phyloP scores from a whole-genome alignment of 1,140 invertebrate species.

The Papilio glaucus region DNA sequence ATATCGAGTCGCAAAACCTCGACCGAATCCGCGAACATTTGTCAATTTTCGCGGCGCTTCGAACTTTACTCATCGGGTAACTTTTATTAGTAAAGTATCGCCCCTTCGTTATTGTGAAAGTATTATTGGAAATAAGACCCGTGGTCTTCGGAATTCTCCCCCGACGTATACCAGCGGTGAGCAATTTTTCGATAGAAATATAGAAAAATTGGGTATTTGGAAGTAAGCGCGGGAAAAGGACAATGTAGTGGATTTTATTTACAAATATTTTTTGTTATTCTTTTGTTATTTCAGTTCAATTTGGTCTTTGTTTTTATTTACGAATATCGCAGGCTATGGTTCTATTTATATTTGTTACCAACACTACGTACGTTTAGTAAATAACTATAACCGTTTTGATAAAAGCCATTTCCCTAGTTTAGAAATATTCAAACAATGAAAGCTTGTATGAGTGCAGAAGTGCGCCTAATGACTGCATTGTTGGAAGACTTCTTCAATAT shows the following conservation, averaged over 20 bases:
- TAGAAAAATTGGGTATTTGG: conserved; percentile 26
- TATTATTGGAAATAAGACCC: conserved; percentile 31
- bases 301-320: not conserved
- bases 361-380: too few species aligned
- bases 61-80: conserved; percentile 31
- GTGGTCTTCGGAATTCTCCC: conserved; percentile 29
- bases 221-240: conserved; percentile 16
- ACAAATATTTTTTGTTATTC: not conserved
- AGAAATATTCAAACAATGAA: too few species aligned
- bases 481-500: too few species aligned
- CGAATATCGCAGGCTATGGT: not conserved
- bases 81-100: conserved; percentile 35
- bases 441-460: too few species aligned
- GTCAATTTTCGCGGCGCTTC: conserved; percentile 20
- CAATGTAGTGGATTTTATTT: conserved; percentile 24
- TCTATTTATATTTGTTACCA: not conserved
- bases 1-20: conserved; percentile 12
- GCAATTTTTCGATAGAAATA: conserved; percentile 25
- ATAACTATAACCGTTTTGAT: too few species aligned
- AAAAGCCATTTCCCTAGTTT: too few species aligned
- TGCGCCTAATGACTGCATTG: too few species aligned
- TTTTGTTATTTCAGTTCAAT: conserved; percentile 19
- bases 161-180: not conserved
- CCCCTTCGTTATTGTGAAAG: conserved; percentile 29
- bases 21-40: conserved; percentile 11